Base-by-base conservation (phyloP, 2,888 invertebrate genomes). In the Ischnura elegans region DNA sequence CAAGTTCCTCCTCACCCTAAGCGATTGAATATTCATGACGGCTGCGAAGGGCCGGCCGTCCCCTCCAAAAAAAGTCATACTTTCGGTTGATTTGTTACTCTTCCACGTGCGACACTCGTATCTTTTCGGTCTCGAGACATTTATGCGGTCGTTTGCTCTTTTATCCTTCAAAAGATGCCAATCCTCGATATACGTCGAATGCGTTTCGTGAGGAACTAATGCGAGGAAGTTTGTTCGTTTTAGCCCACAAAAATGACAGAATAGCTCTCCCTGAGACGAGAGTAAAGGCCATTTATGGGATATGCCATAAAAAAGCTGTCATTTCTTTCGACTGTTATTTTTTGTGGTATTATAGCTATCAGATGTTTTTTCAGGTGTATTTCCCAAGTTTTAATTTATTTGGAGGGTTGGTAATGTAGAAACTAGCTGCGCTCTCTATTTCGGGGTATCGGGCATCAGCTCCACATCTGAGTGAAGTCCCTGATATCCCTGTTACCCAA, bases 1-100 rank as follows among this genome's bases (percentile, higher is more conserved):
- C 66, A 2, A n/a, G 61, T 16, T 36, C 66, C 66, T 2, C 66
- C 0, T 76, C 76, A 13, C 36, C 36, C 36, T 36, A 16, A 25
- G 13, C 76, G 76, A 76, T 76, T 76, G 76, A 76, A 76, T 76
- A 76, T 76, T 76, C 36, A 76, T 36, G 76, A 36, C 76, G 13
- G 36, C 29, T 36, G 10, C 29, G 36, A 76, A 36, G 76, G 36
- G 36, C 29, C 29, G 76, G 36, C 29, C 29, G 76, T 76, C 29
- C 76, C 76, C 76, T n/a, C n/a, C n/a, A n/a, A n/a, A n/a, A 2
- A 61, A 36, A 13, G 76, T 76, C 61, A 76, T 76, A 76, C 76
- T 16, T 25, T 36, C 13, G 76, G 29, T 76, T 36, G 76, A 76
- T 76, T 76, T 76, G 29, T 76, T 76, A 25, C 36, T 25, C 76